Evolutionary conservation across 2,797 vertebrate genomes (phyloP).

Genomic region (Molossus alvarezi): DNA sequence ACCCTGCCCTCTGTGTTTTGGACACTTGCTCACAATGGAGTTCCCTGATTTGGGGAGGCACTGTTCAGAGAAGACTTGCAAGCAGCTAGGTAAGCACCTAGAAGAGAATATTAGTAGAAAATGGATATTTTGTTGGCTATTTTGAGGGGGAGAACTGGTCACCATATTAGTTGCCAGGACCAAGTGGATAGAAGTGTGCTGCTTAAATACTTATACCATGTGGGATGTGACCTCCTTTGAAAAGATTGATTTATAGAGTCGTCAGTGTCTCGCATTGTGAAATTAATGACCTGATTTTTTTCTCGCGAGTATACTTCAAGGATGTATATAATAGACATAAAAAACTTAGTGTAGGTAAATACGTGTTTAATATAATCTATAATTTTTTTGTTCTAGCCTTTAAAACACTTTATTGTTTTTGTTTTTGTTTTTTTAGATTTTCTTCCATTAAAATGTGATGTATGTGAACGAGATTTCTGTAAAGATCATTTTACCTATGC

Average conservation of each 20-base stretch:
- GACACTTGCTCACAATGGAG: conserved; percentile 91
- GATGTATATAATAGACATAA: neutral
- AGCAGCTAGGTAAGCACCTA: conserved; percentile 92
- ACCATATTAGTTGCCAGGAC: neutral
- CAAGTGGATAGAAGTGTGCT: neutral
- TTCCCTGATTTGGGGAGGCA: conserved; percentile 95
- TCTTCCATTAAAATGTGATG: conserved; percentile 96
- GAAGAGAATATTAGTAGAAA: neutral
- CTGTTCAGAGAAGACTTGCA: conserved; percentile 95
- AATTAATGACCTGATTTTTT: neutral
- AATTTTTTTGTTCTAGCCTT: neutral
- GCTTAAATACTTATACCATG: neutral
- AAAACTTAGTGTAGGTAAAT: neutral
- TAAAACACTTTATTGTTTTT: neutral
- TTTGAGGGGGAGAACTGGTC: too few relatives aligned
- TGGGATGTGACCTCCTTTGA: neutral
- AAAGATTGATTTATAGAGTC: neutral
- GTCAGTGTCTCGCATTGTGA: neutral
- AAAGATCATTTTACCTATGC: conserved; percentile 95
- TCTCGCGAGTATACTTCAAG: neutral
- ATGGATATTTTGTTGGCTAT: too few relatives aligned
- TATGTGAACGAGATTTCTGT: conserved; percentile 95
- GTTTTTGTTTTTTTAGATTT: conserved; percentile 88
- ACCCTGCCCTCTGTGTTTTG: neutral
- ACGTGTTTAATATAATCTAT: neutral